phyloP scores from a whole-genome alignment of 2,888 invertebrate species.

The Eremobia ochroleuca region DNA sequence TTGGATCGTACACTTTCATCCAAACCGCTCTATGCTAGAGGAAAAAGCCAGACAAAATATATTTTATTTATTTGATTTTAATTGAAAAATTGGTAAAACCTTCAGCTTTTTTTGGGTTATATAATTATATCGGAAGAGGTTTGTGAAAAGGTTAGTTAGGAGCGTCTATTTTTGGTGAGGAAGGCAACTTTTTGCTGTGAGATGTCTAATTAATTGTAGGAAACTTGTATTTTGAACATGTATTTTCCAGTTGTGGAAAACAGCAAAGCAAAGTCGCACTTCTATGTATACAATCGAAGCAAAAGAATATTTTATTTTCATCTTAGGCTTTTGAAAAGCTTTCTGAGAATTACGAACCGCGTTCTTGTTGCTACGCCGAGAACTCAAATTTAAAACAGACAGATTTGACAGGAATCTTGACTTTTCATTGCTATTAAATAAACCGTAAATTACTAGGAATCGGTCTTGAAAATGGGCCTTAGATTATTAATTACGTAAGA shows the following conservation, averaged over 20 bases:
- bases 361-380: neutral
- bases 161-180: neutral
- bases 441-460: neutral
- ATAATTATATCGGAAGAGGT: constrained; percentile 4
- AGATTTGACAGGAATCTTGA: neutral
- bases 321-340: neutral
- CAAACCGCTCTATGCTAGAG: constrained; percentile 51
- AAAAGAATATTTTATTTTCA: neutral
- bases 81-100: constrained; percentile 11
- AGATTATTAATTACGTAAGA: neutral
- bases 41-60: constrained; percentile 23
- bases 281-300: neutral
- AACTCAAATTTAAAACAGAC: neutral
- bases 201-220: neutral
- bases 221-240: neutral
- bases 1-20: constrained; percentile 72
- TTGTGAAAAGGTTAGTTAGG: neutral
- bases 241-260: neutral
- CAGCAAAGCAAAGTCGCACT: neutral
- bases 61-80: constrained; percentile 7
- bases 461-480: neutral
- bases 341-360: neutral
- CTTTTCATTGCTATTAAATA: neutral
- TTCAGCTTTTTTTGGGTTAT: constrained; percentile 7
- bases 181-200: neutral